Evolutionary conservation across 2,888 invertebrate species (phyloP).

Genomic region (Phoenoteleia sp.): DNA sequence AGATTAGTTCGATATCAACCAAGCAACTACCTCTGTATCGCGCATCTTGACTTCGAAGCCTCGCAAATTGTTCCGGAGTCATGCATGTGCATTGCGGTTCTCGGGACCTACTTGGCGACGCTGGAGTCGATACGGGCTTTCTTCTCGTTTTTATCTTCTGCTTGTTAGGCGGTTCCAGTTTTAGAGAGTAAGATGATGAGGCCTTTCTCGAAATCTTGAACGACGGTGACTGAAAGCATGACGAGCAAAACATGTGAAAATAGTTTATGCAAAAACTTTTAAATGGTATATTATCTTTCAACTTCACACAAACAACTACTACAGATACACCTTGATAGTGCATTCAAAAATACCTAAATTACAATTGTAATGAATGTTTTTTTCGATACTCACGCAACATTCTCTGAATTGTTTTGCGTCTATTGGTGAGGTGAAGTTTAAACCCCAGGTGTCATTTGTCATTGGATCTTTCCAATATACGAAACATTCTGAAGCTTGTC

Average conservation of each 20-base stretch:
- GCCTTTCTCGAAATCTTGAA: constrained; percentile 99
- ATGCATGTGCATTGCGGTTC: constrained; percentile 98
- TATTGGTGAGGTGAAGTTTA: constrained; percentile 98
- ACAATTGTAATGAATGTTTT: too few relatives aligned
- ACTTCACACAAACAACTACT: not conserved
- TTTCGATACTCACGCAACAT: constrained; percentile 94
- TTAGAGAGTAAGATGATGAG: constrained; percentile 98
- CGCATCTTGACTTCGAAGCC: constrained; percentile 94
- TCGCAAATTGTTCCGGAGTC: constrained; percentile 96
- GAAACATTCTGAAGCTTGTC: constrained; percentile 99
- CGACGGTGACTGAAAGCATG: constrained; percentile 94
- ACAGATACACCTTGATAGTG: too few relatives aligned
- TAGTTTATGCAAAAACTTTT: constrained; percentile 28
- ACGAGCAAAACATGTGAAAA: constrained; percentile 35
- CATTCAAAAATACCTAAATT: too few relatives aligned
- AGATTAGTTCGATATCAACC: constrained; percentile 74
- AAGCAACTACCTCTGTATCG: constrained; percentile 90
- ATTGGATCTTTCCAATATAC: constrained; percentile 99
- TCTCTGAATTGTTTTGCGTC: constrained; percentile 99
- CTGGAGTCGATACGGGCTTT: constrained; percentile 97
- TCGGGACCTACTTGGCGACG: constrained; percentile 95
- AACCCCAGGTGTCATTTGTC: constrained; percentile 99
- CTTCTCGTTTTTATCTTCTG: constrained; percentile 95
- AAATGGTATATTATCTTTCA: not conserved
- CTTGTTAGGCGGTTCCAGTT: constrained; percentile 95